phyloP scores from a whole-genome alignment of 2,797 vertebrate genomes.

The Schizopygopsis pylzovi region DNA sequence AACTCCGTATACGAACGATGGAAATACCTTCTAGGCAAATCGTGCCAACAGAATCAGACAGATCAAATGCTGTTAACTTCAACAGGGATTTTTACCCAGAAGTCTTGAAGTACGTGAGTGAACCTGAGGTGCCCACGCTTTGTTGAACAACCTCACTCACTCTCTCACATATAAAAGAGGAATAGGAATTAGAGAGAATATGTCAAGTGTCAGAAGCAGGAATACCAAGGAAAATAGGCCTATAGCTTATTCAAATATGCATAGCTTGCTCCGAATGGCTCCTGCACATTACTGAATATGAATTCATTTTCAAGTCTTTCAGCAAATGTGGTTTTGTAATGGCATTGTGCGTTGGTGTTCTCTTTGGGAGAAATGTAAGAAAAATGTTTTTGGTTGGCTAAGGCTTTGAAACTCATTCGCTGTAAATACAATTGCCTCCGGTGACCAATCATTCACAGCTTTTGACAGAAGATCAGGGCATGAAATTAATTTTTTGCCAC shows the following conservation, averaged over 20 bases:
- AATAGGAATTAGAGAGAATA: conserved; percentile 24
- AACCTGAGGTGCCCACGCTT: conserved; percentile 39
- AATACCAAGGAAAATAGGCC: conserved; percentile 31
- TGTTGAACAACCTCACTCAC: conserved; percentile 36
- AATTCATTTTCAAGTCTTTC: conserved; percentile 49
- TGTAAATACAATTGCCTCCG: conserved; percentile 26
- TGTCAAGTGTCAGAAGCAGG: conserved; percentile 28
- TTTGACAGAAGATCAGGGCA: neutral
- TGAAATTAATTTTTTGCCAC: conserved; percentile 11
- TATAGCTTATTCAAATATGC: conserved; percentile 41
- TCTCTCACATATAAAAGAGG: conserved; percentile 35
- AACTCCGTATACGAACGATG: conserved; percentile 16
- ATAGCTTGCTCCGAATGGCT: conserved; percentile 36
- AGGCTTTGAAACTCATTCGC: neutral
- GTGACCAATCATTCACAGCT: neutral
- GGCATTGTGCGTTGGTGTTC: conserved; percentile 29
- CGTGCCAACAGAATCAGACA: conserved; percentile 34
- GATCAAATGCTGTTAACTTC: conserved; percentile 46
- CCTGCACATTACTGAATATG: conserved; percentile 31
- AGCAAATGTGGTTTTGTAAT: neutral
- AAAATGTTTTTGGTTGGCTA: neutral
- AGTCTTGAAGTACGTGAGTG: conserved; percentile 11
- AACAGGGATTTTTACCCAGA: conserved; percentile 23
- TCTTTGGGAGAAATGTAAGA: conserved; percentile 25
- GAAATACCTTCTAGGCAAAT: conserved; percentile 33